Conservation (phyloP, 2,113 vertebrate genomes). For the Salvelinus sp. region DNA sequence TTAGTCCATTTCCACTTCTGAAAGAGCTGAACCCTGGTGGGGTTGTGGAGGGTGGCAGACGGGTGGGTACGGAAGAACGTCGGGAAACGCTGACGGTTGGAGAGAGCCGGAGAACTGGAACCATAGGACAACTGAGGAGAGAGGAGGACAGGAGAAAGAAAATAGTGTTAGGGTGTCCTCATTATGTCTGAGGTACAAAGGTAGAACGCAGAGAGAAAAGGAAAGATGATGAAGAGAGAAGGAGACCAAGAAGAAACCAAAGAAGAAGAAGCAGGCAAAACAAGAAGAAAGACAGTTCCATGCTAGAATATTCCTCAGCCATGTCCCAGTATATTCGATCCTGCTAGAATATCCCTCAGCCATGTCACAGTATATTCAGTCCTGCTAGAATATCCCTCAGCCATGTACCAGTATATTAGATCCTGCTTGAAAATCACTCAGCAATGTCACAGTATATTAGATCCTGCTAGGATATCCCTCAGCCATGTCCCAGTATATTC, state of each 20-base stretch:
- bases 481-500: too few relatives aligned
- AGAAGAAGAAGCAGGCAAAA: not conserved
- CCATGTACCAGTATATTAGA: too few relatives aligned
- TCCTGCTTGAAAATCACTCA: too few relatives aligned
- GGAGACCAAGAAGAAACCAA: not conserved
- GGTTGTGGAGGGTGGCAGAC: conserved; percentile 92
- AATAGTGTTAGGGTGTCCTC: not conserved
- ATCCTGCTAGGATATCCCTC: too few relatives aligned
- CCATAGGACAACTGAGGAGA: conserved; percentile 85
- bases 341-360: too few relatives aligned
- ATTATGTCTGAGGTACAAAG: not conserved
- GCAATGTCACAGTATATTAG: too few relatives aligned
- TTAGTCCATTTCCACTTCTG: conserved; percentile 96
- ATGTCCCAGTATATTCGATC: too few relatives aligned
- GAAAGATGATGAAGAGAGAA: not conserved
- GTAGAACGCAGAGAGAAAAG: not conserved
- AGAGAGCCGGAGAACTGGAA: conserved; percentile 91
- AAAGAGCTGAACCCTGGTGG: conserved; percentile 91
- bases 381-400: too few relatives aligned
- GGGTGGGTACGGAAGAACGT: conserved; percentile 95
- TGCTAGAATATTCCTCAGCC: too few relatives aligned
- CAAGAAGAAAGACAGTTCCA: not conserved
- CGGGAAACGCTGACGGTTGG: conserved; percentile 92
- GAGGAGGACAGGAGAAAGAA: not conserved
- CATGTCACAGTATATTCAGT: too few relatives aligned